These are phyloP conservation scores for Pherbina coryleti DNA, from an alignment of 2,888 invertebrate species.

Conservation along the genomic window DNA sequence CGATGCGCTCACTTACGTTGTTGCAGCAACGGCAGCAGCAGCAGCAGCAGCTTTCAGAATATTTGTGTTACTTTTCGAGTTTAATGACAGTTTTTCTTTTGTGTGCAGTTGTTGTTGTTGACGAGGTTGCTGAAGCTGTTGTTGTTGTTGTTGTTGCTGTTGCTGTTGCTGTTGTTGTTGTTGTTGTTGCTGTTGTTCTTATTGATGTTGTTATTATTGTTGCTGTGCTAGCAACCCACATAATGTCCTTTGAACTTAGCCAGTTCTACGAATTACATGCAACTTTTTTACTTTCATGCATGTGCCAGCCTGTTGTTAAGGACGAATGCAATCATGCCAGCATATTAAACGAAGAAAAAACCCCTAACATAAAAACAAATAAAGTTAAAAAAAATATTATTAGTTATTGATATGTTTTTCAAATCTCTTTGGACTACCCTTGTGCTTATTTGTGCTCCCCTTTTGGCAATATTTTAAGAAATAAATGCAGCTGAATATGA, in stretches of 20 bases:
- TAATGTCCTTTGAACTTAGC: slow-evolving; percentile 35
- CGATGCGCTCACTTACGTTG: not conserved
- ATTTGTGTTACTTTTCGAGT: slow-evolving; percentile 17
- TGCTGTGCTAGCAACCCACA: slow-evolving; percentile 26
- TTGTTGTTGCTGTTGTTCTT: slow-evolving; percentile 14
- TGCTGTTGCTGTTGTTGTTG: slow-evolving; percentile 5
- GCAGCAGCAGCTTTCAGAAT: slow-evolving; percentile 14
- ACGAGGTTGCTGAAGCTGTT: slow-evolving; percentile 14
- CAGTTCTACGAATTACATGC: not conserved
- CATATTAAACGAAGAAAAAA: too few species aligned
- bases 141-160: slow-evolving; percentile 12
- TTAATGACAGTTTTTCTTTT: not conserved
- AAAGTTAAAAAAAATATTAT: too few species aligned
- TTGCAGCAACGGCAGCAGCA: too few species aligned
- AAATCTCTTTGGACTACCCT: too few species aligned
- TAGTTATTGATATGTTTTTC: too few species aligned
- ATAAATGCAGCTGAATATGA: not conserved
- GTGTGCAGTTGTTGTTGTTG: not conserved
- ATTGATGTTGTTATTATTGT: slow-evolving; percentile 17
- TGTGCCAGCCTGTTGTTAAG: not conserved
- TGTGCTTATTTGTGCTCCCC: too few species aligned
- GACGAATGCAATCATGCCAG: too few species aligned
- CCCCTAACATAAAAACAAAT: too few species aligned
- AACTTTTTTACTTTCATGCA: not conserved
- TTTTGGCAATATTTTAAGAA: not conserved